Conservation (phyloP, 1,140 invertebrate species). For the Aphis gossypii region DNA sequence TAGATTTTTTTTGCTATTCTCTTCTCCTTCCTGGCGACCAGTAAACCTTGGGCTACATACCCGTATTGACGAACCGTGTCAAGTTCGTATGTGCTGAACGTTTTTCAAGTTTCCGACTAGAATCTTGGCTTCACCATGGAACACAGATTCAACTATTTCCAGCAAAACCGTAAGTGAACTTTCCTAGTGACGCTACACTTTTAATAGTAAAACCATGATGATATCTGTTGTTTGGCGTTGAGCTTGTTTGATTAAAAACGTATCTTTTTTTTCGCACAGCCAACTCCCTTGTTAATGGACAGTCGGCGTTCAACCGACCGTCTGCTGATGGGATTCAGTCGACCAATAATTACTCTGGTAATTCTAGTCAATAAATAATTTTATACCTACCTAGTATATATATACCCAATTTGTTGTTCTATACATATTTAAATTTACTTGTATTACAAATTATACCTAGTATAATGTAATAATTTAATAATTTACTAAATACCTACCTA, state of each 20-base stretch:
- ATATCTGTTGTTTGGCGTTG: neutral
- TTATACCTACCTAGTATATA: neutral
- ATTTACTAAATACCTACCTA: neutral
- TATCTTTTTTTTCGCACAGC: slow-evolving; percentile 2
- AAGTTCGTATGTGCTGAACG: slow-evolving; percentile 33
- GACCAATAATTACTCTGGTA: slow-evolving; percentile 41
- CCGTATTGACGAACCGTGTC: neutral
- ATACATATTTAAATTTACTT: neutral
- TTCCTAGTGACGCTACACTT: neutral
- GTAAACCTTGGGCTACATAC: slow-evolving; percentile 28
- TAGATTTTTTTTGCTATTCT: neutral
- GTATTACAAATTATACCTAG: neutral
- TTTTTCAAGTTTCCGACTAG: neutral
- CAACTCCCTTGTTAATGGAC: slow-evolving; percentile 27
- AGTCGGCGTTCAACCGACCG: neutral
- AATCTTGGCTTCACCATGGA: neutral
- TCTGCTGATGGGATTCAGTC: neutral
- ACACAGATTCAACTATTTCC: slow-evolving; percentile 49
- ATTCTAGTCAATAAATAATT: neutral
- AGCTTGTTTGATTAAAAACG: neutral
- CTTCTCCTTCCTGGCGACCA: neutral
- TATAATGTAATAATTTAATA: neutral
- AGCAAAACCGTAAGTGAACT: slow-evolving; percentile 42
- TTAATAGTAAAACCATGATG: neutral
- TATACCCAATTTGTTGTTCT: neutral